These are phyloP conservation scores for Micrasema longulum DNA, from an alignment of 1,140 invertebrate genomes.

Conservation along the genomic window DNA sequence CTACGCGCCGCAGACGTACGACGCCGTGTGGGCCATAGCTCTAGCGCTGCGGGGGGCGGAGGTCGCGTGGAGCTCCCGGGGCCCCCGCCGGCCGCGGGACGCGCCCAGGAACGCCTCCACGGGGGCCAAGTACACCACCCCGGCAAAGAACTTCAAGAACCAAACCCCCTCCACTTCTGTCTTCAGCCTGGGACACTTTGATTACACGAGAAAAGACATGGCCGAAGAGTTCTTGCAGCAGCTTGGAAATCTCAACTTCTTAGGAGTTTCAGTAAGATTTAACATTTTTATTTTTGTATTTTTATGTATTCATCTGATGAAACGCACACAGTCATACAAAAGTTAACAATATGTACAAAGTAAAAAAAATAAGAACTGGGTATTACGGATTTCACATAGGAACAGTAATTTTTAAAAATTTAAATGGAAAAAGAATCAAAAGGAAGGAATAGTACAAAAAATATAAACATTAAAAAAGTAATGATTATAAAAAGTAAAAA, in stretches of 20 bases:
- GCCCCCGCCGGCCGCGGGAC: background rate
- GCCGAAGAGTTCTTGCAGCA: conserved; percentile 75
- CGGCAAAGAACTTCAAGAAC: conserved; percentile 50
- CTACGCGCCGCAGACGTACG: conserved; percentile 84
- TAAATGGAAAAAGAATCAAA: no score
- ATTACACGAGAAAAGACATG: conserved; percentile 78
- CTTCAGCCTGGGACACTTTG: conserved; percentile 73
- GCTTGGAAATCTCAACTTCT: conserved; percentile 79
- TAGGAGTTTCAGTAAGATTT: conserved; percentile 87
- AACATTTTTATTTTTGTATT: conserved; percentile 6
- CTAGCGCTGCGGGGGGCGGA: conserved; percentile 74
- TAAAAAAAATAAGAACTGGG: no score
- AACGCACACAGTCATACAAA: no score
- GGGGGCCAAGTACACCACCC: conserved; percentile 40
- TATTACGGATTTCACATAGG: no score
- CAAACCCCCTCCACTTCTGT: conserved; percentile 50
- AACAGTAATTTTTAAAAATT: no score
- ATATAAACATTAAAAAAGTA: no score
- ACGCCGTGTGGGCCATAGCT: conserved; percentile 90
- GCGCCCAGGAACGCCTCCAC: conserved; percentile 46
- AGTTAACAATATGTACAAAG: no score
- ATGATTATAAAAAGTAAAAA: no score
- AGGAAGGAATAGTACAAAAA: no score
- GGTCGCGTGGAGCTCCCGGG: conserved; percentile 56
- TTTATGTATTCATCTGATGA: no score